Base-by-base conservation (phyloP, 2,797 vertebrate genomes). In the Gymnopithys bicolor region DNA sequence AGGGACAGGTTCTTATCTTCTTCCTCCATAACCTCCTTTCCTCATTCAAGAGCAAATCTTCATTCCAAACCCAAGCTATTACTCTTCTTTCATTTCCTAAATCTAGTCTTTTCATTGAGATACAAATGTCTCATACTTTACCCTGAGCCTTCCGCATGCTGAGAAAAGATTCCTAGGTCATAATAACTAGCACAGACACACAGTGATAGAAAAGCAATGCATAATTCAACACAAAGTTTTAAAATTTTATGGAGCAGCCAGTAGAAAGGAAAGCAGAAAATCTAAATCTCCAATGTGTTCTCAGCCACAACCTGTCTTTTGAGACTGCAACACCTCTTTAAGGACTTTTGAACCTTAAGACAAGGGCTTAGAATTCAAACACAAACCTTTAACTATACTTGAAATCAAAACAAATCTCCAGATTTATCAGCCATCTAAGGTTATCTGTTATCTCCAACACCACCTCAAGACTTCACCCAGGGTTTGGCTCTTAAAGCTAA, bases 221-320 rank as follows among this genome's bases (percentile, higher is more conserved):
- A 93, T 95, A 91, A 91, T 91, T 88, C 81, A 97, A 70, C 8
- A 53, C 1, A 9, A 91, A 84, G 49, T 64, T 93, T 93, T 87
- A 87, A 91, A 87, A 70, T 86, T 94, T 93, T 89, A 94, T 94
- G 55, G 45, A 91, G 56, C 70, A 94, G n/a, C 9, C 48, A 81
- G 28, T 56, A 85, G 45, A 89, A 92, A 86, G 45, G 41, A 78
- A 91, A 77, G 37, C 51, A 76, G 27, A 89, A 89, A 79, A 64
- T 16, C 45, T 68, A 84, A 51, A 51, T 39, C 41, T 88, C 37
- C 51, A 46, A 23, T 39, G 55, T 56, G 27, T 59, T 92, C 78
- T 80, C 71, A 85, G 63, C 56, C 43, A 55, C 30, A 82, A 89
- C 56, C 46, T 30, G 5, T 12, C 5, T 39, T 39, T 94, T 84